Evolutionary conservation across 2,888 invertebrate genomes (phyloP).

Genomic region (Ypsolopha scabrella): DNA sequence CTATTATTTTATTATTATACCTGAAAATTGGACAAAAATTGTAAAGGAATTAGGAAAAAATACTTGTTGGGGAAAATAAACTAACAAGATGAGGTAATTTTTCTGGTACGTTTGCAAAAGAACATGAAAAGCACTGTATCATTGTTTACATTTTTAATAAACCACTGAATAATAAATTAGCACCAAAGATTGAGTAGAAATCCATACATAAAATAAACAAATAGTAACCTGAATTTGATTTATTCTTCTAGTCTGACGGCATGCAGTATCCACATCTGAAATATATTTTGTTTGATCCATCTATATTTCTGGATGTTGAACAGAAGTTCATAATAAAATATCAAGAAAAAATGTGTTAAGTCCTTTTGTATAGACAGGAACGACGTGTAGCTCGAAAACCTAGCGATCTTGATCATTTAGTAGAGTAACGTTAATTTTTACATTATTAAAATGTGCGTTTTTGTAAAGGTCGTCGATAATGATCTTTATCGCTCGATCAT

Average conservation of each 20-base stretch:
- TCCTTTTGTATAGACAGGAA: conserved; percentile 66
- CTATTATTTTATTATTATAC: no score
- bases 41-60: background rate
- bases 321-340: conserved; percentile 71
- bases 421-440: background rate
- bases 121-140: no score
- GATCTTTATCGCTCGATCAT: conserved; percentile 35
- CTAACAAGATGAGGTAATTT: no score
- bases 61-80: background rate
- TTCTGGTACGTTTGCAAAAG: no score
- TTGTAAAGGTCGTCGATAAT: background rate
- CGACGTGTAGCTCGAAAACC: conserved; percentile 20
- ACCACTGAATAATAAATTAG: background rate
- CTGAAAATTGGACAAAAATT: no score
- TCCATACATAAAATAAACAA: conserved; percentile 38
- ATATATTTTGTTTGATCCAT: conserved; percentile 68
- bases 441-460: background rate
- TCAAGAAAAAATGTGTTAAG: conserved; percentile 67
- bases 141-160: no score
- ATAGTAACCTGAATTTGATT: conserved; percentile 45
- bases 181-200: no score
- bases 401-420: conserved; percentile 41
- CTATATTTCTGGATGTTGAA: conserved; percentile 65
- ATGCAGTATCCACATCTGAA: conserved; percentile 54
- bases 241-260: conserved; percentile 23